Evolutionary conservation across 2,797 vertebrate genomes (phyloP), one percentile per base, ranked within the genome.

Genomic region (Falco berigora): DNA sequence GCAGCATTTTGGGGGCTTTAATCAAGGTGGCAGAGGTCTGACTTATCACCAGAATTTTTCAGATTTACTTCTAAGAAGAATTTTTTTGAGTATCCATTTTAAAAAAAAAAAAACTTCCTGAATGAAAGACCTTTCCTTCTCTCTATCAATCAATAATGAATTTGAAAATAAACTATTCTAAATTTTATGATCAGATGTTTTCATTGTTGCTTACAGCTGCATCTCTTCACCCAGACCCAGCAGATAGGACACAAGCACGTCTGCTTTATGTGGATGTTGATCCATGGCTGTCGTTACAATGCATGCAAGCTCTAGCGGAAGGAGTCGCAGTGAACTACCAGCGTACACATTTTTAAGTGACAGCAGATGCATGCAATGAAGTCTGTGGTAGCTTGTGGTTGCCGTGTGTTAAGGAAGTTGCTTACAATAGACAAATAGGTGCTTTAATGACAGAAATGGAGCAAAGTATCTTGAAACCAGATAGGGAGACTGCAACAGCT

Each of bases 401-500:
- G 30, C 62, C 88, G 6, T 72, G 68, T 66, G 88, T 67, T 86
- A 81, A 86, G 64, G 38, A 95, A 76, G 30, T 76, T 94, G 22
- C 77, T 91, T 92, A 88, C 86, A 87, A 95, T 91, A 93, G 91
- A 92, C 64, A 92, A 90, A 88, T 97, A 78, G 68, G 88, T 92
- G 47, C 83, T 81, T 97, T 84, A 89, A 81, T 92, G 87, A 89
- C 91, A 95, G 73, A 73, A 97, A 95, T 91, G 89, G 92, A 91
- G 91, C 36, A 94, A 89, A 95, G 83, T 71, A 76, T 95, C 88
- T 77, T 89, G 94, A 97, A 97, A 97, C 92, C 66, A 89, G 91
- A 96, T 81, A 85, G 80, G 67, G 86, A 96, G 87, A 88, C 16
- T 89, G 66, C 40, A 97, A 93, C 96, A 97, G 96, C 96, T 97